Evolutionary conservation across 2,113 vertebrate genomes (phyloP), one percentile per base, ranked within the genome.

Genomic region (Myotis brandtii): DNA sequence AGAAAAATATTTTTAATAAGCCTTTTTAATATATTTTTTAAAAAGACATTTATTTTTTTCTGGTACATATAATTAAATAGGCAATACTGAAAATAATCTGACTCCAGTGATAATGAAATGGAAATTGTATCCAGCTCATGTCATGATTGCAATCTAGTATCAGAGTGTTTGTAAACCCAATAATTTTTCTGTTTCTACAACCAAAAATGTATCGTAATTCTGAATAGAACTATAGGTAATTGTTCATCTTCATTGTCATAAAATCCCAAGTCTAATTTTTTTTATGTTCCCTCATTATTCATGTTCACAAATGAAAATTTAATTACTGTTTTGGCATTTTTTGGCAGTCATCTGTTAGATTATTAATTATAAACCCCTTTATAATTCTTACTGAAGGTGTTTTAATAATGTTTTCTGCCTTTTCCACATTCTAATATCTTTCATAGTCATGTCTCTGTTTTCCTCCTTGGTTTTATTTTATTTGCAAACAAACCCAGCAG

Each of bases 321-420:
- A 89, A 97, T 98, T 97, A 97, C 25, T 95, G 1, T 75, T 96
- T 23, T 40, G 77, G 7, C 81, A 73, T 56, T 87, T 89, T 97
- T 89, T 67, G 76, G 64, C 75, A 96, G 21, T 93, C 67, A 96
- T 30, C 23, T 91, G 37, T 95, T 85, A 86, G 80, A 21, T 92
- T 97, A 93, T 96, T 97, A 95, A 96, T 97, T 96, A 93, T 48
- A 87, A 16, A 96, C 66, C 21, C 73, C 12, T 89, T 95, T 89
- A 12, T 95, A 96, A 94, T 96, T 80, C 25, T 9, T 40, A 80
- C 2, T 43, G 96, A 93, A 90, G 11, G 32, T 82, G 92, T 94
- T 97, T 96, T 95, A 97, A 97, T 96, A 95, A 90, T 64, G 37
- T 80, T 96, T 89, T 87, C 96, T 95, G 10, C 96, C 34, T 12